Base-by-base conservation (phyloP, 2,113 vertebrate species). In the Vulpes lagopus region DNA sequence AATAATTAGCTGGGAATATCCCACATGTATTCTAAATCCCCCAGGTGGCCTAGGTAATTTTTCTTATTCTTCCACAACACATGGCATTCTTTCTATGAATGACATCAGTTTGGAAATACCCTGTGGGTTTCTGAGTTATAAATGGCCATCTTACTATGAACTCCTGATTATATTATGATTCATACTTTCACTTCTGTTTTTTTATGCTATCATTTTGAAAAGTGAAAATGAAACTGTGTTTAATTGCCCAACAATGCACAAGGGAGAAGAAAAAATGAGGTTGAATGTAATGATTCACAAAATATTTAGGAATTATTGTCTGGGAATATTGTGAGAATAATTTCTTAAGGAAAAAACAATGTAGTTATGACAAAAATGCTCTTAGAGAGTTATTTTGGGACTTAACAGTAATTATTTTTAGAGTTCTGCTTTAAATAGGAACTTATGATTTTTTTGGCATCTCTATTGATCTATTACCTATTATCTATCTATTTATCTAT, bases 41-140 rank as follows among this genome's bases (percentile, higher is more conserved):
- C 96, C 94, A 23, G 20, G 73, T 71, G 60, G 23, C 23, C 43
- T 92, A 57, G 95, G 97, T 97, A 95, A 97, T 97, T 98, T 98
- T 98, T 98, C 88, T 97, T 83, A 49, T 35, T 96, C 94, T 97
- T 96, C 81, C 95, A 81, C 51, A 94, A 55, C 87, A 96, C 92
- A 92, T 96, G 65, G 88, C 95, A 97, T 97, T 97, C 96, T 97
- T 97, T 98, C 96, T 98, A 97, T 97, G 96, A 98, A 98, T 98
- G 97, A 98, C 97, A 98, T 98, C 98, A 98, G 73, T 94, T 78
- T 97, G 98, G 98, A 98, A 98, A 98, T 98, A 98, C 98, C 98
- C 98, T 1, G 0, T 95, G 94, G 65, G 95, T 97, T 98, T 98
- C 96, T 97, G 96, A 97, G 96, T 96, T 98, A 98, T 97, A 98